Evolutionary conservation across 2,888 invertebrate species (phyloP), one percentile per base, ranked within the genome.

Genomic region (Thysanoteuthis rhombus): DNA sequence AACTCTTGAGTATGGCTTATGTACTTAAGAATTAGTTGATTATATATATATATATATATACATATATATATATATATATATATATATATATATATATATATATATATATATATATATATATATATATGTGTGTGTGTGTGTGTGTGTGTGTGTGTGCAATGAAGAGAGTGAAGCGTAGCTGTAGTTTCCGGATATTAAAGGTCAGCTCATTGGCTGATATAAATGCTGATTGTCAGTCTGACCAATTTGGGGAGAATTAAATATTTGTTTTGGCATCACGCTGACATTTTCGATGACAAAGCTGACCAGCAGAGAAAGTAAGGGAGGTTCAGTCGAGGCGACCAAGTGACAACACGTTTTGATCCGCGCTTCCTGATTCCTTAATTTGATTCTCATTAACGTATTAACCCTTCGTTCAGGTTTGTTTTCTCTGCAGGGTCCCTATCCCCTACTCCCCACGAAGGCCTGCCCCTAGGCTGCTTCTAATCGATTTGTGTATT

Each of bases 281-380:
- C 75, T 75, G 75, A 75, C 75, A 75, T 75, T 75, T 75, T n/a
- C 75, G 12, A n/a, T 36, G 75, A 36, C 75, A n/a, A 75, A n/a
- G n/a, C 16, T 36, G 75, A 75, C 75, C 75, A 75, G n/a, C 75
- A 1, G 16, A n/a, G n/a, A 36, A 75, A n/a, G 75, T 16, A n/a
- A 36, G n/a, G 16, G 75, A 19, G n/a, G 16, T 75, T n/a, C 75
- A 16, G 12, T 36, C 75, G 36, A n/a, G 75, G 75, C 36, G 75
- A n/a, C 75, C 75, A 75, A 75, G 75, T n/a, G 75, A 75, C 75
- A 75, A 75, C 75, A 75, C n/a, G n/a, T 75, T 75, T 75, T 75
- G 75, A 75, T 75, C 75, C 75, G n/a, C 16, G 75, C 75, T 75
- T 75, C 75, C 75, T 75, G 75, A n/a, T 75, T n/a, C 12, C n/a